Percentiles rank a stretch among this genome's conserved stretches.
These are phyloP conservation scores for Novumbra hubbsi DNA, from an alignment of 2,797 vertebrate species.

Conservation along the genomic window DNA sequence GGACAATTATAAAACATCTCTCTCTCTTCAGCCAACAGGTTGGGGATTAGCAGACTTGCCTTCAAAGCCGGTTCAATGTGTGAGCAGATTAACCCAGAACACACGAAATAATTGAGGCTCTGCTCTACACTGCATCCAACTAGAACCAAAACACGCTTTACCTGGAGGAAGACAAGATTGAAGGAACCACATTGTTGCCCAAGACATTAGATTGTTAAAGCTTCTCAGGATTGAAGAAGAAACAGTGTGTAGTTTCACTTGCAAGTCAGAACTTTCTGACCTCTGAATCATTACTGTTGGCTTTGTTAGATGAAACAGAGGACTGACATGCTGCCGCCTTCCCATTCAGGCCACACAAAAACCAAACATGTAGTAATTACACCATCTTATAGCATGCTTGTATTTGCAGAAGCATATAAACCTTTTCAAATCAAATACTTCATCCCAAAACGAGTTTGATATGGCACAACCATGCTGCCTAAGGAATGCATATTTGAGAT, in stretches of 20 bases:
- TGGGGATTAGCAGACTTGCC: slow-evolving; percentile 51
- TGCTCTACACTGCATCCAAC: slow-evolving; percentile 48
- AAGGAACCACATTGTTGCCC: slow-evolving; percentile 27
- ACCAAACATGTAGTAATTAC: slow-evolving; percentile 53
- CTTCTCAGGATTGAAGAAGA: slow-evolving; percentile 25
- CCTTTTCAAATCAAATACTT: slow-evolving; percentile 41
- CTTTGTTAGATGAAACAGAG: slow-evolving; percentile 18
- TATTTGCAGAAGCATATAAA: slow-evolving; percentile 46
- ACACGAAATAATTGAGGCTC: slow-evolving; percentile 53
- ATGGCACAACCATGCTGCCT: slow-evolving; percentile 8
- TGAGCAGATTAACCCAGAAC: slow-evolving; percentile 55
- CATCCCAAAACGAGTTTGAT: slow-evolving; percentile 15
- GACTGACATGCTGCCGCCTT: slow-evolving; percentile 23
- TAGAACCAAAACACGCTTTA: slow-evolving; percentile 30
- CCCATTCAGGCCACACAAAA: slow-evolving; percentile 20
- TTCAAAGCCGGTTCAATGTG: slow-evolving; percentile 52
- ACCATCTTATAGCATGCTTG: slow-evolving; percentile 33
- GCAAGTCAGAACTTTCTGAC: slow-evolving; percentile 34
- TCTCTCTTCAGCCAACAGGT: slow-evolving; percentile 31
- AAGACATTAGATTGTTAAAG: slow-evolving; percentile 23
- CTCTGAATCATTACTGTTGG: background rate
- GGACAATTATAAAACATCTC: background rate
- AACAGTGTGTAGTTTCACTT: slow-evolving; percentile 19
- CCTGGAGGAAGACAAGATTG: slow-evolving; percentile 14
- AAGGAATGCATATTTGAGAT: slow-evolving; percentile 31